A percentile compares a stretch with the other conserved stretches of the same genome.
phyloP scores from a whole-genome alignment of 2,113 vertebrate genomes.

The Sinocyclocheilus rhinocerous region DNA sequence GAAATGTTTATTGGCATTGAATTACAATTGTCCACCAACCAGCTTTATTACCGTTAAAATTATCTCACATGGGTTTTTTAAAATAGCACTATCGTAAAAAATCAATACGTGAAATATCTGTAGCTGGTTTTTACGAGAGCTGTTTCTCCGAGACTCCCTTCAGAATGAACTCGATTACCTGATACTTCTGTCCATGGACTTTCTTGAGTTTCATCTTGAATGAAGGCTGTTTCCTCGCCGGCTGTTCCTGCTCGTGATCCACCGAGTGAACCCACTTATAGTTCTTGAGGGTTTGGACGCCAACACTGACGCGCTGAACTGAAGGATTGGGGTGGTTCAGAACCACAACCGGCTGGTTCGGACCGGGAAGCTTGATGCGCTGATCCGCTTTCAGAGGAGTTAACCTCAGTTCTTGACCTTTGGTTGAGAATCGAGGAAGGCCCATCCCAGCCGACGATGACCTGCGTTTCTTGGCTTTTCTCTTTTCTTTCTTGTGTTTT shows the following conservation, averaged over 20 bases:
- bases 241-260: conserved; percentile 37
- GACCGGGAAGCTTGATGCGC: conserved; percentile 83
- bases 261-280: neutral
- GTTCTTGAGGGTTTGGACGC: conserved; percentile 36
- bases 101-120: neutral
- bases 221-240: conserved; percentile 78
- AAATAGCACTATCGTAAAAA: neutral
- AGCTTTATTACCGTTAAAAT: neutral
- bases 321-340: conserved; percentile 86
- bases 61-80: neutral
- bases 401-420: conserved; percentile 64
- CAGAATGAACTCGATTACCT: conserved; percentile 75
- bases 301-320: conserved; percentile 6
- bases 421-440: neutral
- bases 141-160: conserved; percentile 47
- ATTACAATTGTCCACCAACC: neutral
- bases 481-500: conserved; percentile 58
- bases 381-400: conserved; percentile 83
- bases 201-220: conserved; percentile 94
- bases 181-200: conserved; percentile 86
- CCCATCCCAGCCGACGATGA: conserved; percentile 56
- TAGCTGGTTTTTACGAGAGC: neutral
- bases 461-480: conserved; percentile 52
- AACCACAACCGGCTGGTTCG: conserved; percentile 93
- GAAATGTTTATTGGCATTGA: neutral